phyloP scores from a whole-genome alignment of 1,140 invertebrate species.

The Amyelois transitella region DNA sequence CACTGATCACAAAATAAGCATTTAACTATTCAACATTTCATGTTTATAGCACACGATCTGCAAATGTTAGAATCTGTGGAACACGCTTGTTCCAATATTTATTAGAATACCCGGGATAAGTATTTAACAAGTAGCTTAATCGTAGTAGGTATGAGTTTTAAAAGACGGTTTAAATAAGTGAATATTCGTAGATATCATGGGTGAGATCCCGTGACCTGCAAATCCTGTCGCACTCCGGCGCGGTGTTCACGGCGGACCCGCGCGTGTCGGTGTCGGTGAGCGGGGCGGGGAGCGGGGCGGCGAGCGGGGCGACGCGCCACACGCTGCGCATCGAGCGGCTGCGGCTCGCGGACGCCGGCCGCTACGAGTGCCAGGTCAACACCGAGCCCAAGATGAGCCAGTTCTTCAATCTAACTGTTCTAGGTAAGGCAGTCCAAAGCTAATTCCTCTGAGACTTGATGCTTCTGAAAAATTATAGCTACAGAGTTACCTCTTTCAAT shows the following conservation, averaged over 20 bases:
- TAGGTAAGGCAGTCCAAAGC: too few relatives aligned
- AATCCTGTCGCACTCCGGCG: conserved; percentile 81
- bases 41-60: background rate
- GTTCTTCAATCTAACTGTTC: conserved; percentile 78
- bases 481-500: background rate
- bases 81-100: too few relatives aligned
- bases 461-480: too few relatives aligned
- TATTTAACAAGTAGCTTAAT: too few relatives aligned
- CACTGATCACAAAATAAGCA: background rate
- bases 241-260: conserved; percentile 83
- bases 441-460: too few relatives aligned
- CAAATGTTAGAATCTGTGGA: too few relatives aligned
- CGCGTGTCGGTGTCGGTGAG: conserved; percentile 68
- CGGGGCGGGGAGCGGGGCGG: conserved; percentile 13
- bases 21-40: background rate
- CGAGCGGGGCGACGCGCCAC: conserved; percentile 72
- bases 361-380: conserved; percentile 88
- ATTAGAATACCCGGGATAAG: too few relatives aligned
- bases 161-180: background rate
- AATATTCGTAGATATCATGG: conserved; percentile 81
- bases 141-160: too few relatives aligned
- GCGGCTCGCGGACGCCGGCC: conserved; percentile 78
- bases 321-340: conserved; percentile 81
- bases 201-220: conserved; percentile 83
- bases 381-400: conserved; percentile 86